phyloP scores from a whole-genome alignment of 1,140 invertebrate genomes.

The Hydropsyche tenuis region DNA sequence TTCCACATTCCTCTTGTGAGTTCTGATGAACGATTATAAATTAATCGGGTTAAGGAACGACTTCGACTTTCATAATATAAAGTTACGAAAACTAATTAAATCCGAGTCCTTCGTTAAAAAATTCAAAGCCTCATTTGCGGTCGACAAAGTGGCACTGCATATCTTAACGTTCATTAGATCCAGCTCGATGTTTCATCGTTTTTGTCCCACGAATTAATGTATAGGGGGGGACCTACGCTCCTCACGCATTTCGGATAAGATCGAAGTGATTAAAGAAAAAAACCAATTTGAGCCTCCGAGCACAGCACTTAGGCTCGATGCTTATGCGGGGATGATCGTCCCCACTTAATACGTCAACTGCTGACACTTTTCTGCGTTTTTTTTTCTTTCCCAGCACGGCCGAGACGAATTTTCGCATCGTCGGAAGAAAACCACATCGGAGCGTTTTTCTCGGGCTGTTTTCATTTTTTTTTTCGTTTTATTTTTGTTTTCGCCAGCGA shows the following conservation, averaged over 20 bases:
- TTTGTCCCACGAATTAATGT: too few relatives aligned
- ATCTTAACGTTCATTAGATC: slow-evolving; percentile 5
- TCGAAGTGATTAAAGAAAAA: too few relatives aligned
- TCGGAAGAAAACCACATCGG: background rate
- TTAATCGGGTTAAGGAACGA: too few relatives aligned
- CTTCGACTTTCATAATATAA: background rate
- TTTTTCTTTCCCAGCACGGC: background rate
- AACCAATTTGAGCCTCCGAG: too few relatives aligned
- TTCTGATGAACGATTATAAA: too few relatives aligned
- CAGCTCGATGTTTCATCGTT: background rate
- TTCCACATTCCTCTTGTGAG: too few relatives aligned
- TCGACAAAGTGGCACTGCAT: background rate
- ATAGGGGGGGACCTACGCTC: too few relatives aligned
- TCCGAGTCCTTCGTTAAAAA: background rate
- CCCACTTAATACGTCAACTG: slow-evolving; percentile 22
- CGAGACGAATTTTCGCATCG: slow-evolving; percentile 9
- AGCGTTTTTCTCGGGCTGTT: background rate
- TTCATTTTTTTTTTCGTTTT: too few relatives aligned
- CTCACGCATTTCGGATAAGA: too few relatives aligned
- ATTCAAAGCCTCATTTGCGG: slow-evolving; percentile 14
- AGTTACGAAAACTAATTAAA: slow-evolving; percentile 15
- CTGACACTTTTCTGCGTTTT: slow-evolving; percentile 15
- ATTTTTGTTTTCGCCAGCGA: slow-evolving; percentile 15
- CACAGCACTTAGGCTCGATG: background rate
- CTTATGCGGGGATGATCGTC: slow-evolving; percentile 8